Base-by-base conservation (phyloP, 2,113 vertebrate species). In the Phyllopteryx taeniolatus region DNA sequence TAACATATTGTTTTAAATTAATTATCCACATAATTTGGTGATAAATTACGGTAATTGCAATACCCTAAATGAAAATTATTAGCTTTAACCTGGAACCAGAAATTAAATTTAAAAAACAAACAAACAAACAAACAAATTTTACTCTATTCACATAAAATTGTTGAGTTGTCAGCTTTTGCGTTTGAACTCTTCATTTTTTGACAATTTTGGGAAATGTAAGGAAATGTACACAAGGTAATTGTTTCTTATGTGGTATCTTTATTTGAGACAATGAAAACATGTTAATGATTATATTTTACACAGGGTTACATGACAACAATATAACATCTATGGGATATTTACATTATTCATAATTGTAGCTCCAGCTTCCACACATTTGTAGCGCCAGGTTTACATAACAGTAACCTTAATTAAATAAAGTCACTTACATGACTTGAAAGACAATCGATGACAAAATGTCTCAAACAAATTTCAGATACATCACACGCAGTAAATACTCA, bases 211-310 rank as follows among this genome's bases (percentile, higher is more conserved):
- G 27, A 27, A 27, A 27, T 27, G 27, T 27, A 27, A 14, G 22
- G 13, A 33, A 59, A 31, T 59, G 5, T 11, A 57, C 57, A 59
- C 56, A 33, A 1, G 13, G 57, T 11, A 65, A 44, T 7, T 35
- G 42, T 39, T 15, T 22, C 7, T n/a, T 10, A 43, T 22, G 0
- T 57, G 19, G 15, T 15, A 49, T 68, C 64, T 83, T 85, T 81
- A 83, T 83, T 83, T 78, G 60, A 75, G 31, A 81, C 53, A 70
- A 69, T 66, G 9, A 65, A 49, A 57, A 46, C 53, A 66, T 47
- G 42, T 73, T 67, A 73, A 70, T 47, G 68, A 2, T 57, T 65
- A 64, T 42, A 42, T 44, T 64, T 5, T 22, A 44, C 42, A 46
- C 12, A 46, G n/a, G n/a, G 46, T 27, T 47, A 65, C 43, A 6